Percentiles rank a stretch among this genome's conserved stretches.
phyloP scores from a whole-genome alignment of 2,797 vertebrate species.

The Todus mexicanus region DNA sequence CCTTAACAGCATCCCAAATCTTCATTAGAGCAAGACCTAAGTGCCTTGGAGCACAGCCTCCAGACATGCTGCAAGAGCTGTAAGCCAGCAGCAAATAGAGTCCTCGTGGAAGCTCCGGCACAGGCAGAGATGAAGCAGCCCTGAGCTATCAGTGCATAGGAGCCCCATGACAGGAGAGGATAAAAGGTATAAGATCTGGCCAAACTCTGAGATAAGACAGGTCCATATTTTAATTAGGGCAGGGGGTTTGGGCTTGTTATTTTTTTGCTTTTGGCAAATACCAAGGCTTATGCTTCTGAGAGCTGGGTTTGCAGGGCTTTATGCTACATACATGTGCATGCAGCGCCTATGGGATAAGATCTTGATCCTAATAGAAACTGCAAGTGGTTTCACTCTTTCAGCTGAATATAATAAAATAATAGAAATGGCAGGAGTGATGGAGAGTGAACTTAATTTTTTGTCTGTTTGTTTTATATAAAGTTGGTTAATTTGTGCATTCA shows the following conservation, averaged over 20 bases:
- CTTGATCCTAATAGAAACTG: neutral
- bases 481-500: neutral
- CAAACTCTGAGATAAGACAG: neutral
- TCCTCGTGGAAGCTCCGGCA: rapidly evolving
- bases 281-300: neutral
- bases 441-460: neutral
- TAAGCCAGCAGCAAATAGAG: neutral
- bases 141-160: neutral
- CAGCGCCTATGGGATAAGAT: neutral
- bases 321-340: neutral
- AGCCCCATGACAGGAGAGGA: neutral
- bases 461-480: neutral
- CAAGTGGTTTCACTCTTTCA: neutral
- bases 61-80: neutral
- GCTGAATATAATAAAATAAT: neutral
- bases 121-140: neutral
- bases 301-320: neutral
- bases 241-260: neutral
- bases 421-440: neutral
- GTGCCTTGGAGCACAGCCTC: neutral
- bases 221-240: neutral
- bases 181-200: neutral
- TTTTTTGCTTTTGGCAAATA: neutral
- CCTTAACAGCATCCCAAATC: rapidly evolving
- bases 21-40: neutral